Percentiles rank a stretch among this genome's conserved stretches.
phyloP scores from a whole-genome alignment of 2,888 invertebrate species.

The Idaea dimidiata region DNA sequence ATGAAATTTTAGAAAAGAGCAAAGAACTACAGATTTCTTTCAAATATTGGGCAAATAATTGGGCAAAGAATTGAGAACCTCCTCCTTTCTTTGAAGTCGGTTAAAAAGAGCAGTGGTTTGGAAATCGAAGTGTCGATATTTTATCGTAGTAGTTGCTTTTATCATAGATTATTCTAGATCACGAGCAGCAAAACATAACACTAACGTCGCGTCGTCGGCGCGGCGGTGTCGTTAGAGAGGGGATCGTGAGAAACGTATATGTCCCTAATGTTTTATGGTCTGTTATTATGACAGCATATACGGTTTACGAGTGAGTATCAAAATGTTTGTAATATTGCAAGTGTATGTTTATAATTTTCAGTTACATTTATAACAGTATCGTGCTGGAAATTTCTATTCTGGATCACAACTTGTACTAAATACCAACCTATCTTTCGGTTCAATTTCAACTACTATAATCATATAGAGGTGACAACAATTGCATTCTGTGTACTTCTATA shows the following conservation, averaged over 20 bases:
- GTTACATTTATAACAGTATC: too few relatives aligned
- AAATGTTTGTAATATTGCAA: not conserved
- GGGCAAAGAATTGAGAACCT: too few relatives aligned
- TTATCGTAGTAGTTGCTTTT: conserved; percentile 23
- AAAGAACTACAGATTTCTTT: too few relatives aligned
- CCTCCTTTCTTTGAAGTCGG: conserved; percentile 9
- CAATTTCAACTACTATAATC: not conserved
- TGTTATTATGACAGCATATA: not conserved
- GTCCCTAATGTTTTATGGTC: conserved; percentile 17
- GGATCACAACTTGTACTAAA: not conserved
- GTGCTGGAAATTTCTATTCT: not conserved
- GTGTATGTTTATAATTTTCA: not conserved
- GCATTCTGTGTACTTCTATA: not conserved
- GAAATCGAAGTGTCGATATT: conserved; percentile 15
- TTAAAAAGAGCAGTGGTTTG: conserved; percentile 9
- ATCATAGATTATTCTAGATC: conserved; percentile 49
- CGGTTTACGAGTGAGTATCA: not conserved
- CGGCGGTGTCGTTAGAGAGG: conserved; percentile 33
- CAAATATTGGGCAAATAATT: too few relatives aligned
- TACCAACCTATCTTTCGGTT: not conserved
- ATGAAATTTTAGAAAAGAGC: too few relatives aligned
- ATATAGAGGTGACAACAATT: not conserved
- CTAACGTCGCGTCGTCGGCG: too few relatives aligned
- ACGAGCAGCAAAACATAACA: conserved; percentile 44
- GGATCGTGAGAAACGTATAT: conserved; percentile 52